A percentile compares a stretch with the other conserved stretches of the same genome.
Conservation (phyloP, 2,797 vertebrate genomes). For the Argentina silus region DNA sequence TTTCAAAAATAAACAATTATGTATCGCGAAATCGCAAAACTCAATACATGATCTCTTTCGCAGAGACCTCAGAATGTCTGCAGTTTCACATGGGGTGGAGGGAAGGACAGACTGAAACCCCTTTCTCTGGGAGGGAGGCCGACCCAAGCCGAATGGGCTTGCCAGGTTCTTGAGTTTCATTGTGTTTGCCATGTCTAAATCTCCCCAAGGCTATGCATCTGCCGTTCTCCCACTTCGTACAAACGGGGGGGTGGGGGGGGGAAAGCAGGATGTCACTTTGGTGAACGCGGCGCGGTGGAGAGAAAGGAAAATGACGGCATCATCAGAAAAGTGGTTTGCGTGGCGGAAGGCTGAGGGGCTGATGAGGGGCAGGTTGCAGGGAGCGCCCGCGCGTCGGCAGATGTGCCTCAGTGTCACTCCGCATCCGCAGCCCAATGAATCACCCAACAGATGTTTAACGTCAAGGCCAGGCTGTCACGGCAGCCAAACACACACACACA, state of each 20-base stretch:
- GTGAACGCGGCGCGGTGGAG: slow-evolving; percentile 61
- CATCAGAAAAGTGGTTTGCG: slow-evolving; percentile 58
- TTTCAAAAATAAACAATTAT: not conserved
- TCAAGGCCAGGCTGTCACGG: slow-evolving; percentile 71
- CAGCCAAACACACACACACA: slow-evolving; percentile 43
- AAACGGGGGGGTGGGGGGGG: slow-evolving; percentile 50
- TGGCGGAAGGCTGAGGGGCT: slow-evolving; percentile 39
- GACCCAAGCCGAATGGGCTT: slow-evolving; percentile 3
- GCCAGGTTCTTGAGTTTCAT: slow-evolving; percentile 72
- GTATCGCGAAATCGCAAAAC: slow-evolving; percentile 13
- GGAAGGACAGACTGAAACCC: slow-evolving; percentile 16
- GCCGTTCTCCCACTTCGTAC: slow-evolving; percentile 59
- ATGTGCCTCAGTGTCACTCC: slow-evolving; percentile 77
- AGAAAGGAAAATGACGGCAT: slow-evolving; percentile 69
- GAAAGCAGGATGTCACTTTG: slow-evolving; percentile 69
- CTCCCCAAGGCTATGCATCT: slow-evolving; percentile 74
- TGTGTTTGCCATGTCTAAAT: slow-evolving; percentile 74
- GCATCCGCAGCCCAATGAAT: slow-evolving; percentile 72
- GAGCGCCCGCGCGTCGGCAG: slow-evolving; percentile 66
- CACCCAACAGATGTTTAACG: slow-evolving; percentile 79
- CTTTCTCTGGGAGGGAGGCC: slow-evolving; percentile 28
- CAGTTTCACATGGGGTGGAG: slow-evolving; percentile 21
- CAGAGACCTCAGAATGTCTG: slow-evolving; percentile 11
- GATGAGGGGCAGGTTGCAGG: slow-evolving; percentile 25
- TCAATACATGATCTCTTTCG: not conserved